Evolutionary conservation across 2,888 invertebrate species (phyloP), one percentile per base, ranked within the genome.

Genomic region (Icerya purchasi): DNA sequence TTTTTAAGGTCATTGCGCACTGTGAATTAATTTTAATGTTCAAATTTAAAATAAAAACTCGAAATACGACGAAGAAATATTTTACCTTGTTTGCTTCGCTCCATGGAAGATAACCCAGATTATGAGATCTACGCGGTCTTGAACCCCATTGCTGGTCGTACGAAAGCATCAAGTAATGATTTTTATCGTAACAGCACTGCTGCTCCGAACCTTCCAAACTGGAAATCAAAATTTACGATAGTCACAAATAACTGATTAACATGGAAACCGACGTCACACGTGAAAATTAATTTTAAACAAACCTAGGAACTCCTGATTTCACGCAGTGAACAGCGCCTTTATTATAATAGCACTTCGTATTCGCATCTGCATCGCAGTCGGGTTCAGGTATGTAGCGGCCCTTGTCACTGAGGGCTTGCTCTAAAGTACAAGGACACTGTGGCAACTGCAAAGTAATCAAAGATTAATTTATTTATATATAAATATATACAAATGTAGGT

Each of bases 101-200:
- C 81, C 92, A 96, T 2, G 96, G 96, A 64, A 88, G 79, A 66
- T 84, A 85, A 23, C 93, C 94, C 58, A 92, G 79, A 70, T 93
- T 91, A 69, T 93, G 90, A 1, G 86, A 85, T 57, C 91, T 76
- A 56, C 81, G 79, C 0, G 89, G 89, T 56, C 83, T 76, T 0
- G 93, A 93, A 2, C 93, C 94, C 84, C 91, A 91, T 76, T 87
- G 87, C 68, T 93, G 90, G 72, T 97, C 97, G 66, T 90, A 90
- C 0, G 94, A 88, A 72, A 94, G 76, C 86, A 94, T 89, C 22
- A 98, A 77, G 72, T 82, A 88, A 1, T 85, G 83, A 66, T 88
- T 85, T 68, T 86, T 86, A 71, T 94, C 93, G 70, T 97, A 98
- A 70, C 97, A 98, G 68, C 97, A 98, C 69, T 96, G 93, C 69